Conservation (phyloP, 2,113 vertebrate genomes). For the Tachysurus vachellii region DNA sequence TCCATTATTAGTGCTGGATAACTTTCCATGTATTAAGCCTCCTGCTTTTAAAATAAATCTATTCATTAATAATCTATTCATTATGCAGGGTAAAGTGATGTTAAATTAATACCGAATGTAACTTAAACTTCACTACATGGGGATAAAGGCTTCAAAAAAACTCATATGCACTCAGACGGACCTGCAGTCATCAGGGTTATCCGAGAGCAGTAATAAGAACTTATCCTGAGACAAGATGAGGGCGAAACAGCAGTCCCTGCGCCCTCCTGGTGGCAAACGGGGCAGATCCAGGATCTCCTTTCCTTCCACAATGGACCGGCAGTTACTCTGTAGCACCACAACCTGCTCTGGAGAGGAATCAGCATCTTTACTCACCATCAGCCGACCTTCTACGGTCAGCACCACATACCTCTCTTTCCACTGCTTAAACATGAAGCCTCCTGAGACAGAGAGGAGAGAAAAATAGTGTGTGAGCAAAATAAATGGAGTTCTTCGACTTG, state of each 20-base stretch:
- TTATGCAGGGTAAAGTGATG: background rate
- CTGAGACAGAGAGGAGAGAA: constrained; percentile 55
- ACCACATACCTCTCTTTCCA: constrained; percentile 81
- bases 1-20: background rate
- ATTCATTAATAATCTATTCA: background rate
- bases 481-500: background rate
- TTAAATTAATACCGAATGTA: background rate
- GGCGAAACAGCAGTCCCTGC: constrained; percentile 79
- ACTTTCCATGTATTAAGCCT: background rate
- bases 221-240: constrained; percentile 74
- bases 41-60: background rate
- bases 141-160: background rate
- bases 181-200: constrained; percentile 76
- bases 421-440: constrained; percentile 83
- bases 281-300: constrained; percentile 76
- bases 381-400: constrained; percentile 73
- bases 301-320: constrained; percentile 73
- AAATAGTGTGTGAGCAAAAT: background rate
- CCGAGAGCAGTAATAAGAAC: constrained; percentile 74
- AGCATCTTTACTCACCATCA: constrained; percentile 74
- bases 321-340: constrained; percentile 69
- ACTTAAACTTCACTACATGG: background rate
- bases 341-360: constrained; percentile 75
- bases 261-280: constrained; percentile 72
- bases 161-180: constrained; percentile 37